Conservation (phyloP, 2,113 vertebrate genomes). For the Arothron firmamentum region DNA sequence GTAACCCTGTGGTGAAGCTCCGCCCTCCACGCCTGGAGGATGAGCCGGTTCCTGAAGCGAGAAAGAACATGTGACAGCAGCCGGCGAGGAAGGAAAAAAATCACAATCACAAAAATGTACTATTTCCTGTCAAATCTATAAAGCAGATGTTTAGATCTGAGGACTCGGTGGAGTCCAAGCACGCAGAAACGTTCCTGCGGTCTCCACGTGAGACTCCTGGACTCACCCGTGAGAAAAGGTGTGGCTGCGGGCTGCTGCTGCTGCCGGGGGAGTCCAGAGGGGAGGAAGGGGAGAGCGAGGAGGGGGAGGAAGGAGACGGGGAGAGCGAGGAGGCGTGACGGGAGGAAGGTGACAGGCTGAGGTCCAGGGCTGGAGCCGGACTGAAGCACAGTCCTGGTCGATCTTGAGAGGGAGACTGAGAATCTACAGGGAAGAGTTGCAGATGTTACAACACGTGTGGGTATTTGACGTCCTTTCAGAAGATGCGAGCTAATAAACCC, state of each 20-base stretch:
- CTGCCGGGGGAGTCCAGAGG: slow-evolving; percentile 72
- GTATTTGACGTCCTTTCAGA: background rate
- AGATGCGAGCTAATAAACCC: background rate
- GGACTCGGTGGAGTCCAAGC: background rate
- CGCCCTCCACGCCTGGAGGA: slow-evolving; percentile 76
- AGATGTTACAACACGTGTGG: background rate
- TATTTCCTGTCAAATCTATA: background rate
- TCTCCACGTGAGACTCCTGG: background rate
- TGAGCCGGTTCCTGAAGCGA: slow-evolving; percentile 77
- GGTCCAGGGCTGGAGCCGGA: slow-evolving; percentile 80
- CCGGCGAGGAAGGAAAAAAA: background rate
- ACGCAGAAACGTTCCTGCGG: background rate
- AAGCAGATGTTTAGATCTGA: background rate
- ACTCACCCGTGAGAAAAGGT: slow-evolving; percentile 78
- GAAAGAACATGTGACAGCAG: background rate
- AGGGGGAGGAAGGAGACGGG: slow-evolving; percentile 79
- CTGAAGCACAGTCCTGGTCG: slow-evolving; percentile 75
- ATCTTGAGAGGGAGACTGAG: slow-evolving; percentile 70
- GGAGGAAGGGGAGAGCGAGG: slow-evolving; percentile 70
- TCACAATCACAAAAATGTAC: background rate
- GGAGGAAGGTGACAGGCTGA: slow-evolving; percentile 83
- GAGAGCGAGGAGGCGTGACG: slow-evolving; percentile 77
- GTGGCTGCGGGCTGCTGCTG: slow-evolving; percentile 74
- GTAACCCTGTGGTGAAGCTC: slow-evolving; percentile 78
- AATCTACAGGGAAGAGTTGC: slow-evolving; percentile 15